phyloP scores from a whole-genome alignment of 2,888 invertebrate species.

The Thecophora atra region DNA sequence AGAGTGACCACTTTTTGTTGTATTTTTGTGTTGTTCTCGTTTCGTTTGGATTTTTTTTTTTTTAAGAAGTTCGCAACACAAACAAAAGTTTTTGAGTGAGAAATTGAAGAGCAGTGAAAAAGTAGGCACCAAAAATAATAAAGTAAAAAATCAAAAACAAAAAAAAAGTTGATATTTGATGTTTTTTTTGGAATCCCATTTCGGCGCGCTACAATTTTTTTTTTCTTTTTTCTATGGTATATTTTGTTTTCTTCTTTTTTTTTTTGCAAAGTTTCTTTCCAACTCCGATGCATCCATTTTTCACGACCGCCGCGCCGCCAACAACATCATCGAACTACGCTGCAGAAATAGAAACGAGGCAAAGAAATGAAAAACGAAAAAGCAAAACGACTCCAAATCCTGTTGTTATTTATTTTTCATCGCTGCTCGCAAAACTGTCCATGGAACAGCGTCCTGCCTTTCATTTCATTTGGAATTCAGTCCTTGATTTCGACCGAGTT shows the following conservation, averaged over 20 bases:
- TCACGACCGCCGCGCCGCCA: not conserved
- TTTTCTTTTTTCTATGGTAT: too few relatives aligned
- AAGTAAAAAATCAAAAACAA: not conserved
- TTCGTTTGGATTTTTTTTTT: conserved; percentile 12
- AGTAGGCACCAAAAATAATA: not conserved
- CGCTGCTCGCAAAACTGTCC: conserved; percentile 12
- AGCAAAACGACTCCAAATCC: not conserved
- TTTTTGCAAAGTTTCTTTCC: not conserved
- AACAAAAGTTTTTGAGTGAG: conserved; percentile 19
- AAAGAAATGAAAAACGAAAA: conserved; percentile 6
- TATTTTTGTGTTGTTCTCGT: not conserved
- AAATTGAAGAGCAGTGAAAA: not conserved
- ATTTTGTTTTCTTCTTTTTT: too few relatives aligned
- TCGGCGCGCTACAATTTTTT: too few relatives aligned
- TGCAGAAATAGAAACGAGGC: not conserved
- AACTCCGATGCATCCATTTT: conserved; percentile 18
- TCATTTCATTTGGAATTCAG: conserved; percentile 35
- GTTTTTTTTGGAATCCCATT: too few relatives aligned
- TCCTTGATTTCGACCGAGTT: conserved; percentile 28
- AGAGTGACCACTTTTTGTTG: conserved; percentile 33
- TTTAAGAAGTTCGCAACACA: conserved; percentile 25
- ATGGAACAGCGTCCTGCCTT: conserved; percentile 1
- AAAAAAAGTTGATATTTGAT: too few relatives aligned
- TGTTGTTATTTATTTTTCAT: conserved; percentile 11
- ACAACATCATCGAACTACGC: not conserved